These are phyloP conservation scores for Eubasilissa splendida DNA, from an alignment of 2,888 invertebrate species.

Conservation along the genomic window DNA sequence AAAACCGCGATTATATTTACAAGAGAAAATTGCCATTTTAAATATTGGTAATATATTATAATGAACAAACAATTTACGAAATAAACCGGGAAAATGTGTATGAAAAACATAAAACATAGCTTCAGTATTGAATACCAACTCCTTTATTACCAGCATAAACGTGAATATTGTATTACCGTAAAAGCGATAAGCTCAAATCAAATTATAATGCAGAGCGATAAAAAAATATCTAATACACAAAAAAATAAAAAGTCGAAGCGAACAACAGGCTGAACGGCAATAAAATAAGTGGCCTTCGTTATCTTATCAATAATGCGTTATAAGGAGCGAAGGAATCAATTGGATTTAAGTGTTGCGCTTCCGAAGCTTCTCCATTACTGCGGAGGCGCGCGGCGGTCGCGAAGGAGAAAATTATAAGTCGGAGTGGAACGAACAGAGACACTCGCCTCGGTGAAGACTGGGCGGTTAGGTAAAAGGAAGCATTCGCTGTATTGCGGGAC, in stretches of 20 bases:
- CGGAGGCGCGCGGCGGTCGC: slow-evolving; percentile 4
- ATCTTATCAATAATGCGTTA: slow-evolving; percentile 38
- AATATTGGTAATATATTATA: too few relatives aligned
- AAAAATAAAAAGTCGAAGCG: slow-evolving; percentile 3
- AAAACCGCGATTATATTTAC: too few relatives aligned
- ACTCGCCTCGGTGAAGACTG: neutral
- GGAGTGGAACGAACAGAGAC: slow-evolving; percentile 12
- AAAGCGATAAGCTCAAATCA: slow-evolving; percentile 29
- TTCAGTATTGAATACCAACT: neutral
- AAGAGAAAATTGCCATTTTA: too few relatives aligned
- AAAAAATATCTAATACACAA: slow-evolving; percentile 11
- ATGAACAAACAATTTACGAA: too few relatives aligned
- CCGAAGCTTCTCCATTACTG: slow-evolving; percentile 30
- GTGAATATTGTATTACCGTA: slow-evolving; percentile 30
- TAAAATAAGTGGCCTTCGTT: slow-evolving; percentile 26
- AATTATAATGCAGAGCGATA: slow-evolving; percentile 23
- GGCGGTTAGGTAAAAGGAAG: neutral
- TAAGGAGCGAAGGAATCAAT: slow-evolving; percentile 42
- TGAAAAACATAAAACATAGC: too few relatives aligned
- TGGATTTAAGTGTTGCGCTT: slow-evolving; percentile 42
- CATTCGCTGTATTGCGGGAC: neutral
- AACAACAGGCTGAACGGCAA: slow-evolving; percentile 15
- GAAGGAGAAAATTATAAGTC: slow-evolving; percentile 11
- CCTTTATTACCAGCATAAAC: slow-evolving; percentile 18
- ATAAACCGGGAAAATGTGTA: too few relatives aligned